These are phyloP conservation scores for Drosophila monieri DNA, from an alignment of 2,888 invertebrate genomes.

Conservation along the genomic window DNA sequence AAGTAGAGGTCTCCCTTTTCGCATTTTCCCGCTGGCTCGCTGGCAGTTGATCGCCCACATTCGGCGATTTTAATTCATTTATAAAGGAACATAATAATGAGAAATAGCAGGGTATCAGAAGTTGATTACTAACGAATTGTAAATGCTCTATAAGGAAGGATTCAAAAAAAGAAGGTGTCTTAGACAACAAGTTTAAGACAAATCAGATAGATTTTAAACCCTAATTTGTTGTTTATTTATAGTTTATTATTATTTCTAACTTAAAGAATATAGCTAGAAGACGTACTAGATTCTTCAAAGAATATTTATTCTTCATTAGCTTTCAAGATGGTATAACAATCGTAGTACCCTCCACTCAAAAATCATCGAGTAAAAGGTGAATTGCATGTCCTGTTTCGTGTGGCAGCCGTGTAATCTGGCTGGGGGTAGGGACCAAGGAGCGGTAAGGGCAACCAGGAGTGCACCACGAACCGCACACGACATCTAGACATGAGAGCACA, in stretches of 20 bases:
- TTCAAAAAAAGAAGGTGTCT: neutral
- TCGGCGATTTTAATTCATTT: constrained; percentile 77
- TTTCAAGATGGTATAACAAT: neutral
- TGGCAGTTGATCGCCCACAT: constrained; percentile 55
- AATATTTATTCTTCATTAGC: neutral
- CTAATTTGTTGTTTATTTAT: too few species aligned
- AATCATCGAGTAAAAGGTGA: constrained; percentile 23
- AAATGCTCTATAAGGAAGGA: constrained; percentile 8
- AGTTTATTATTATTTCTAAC: neutral
- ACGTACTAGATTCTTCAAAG: neutral
- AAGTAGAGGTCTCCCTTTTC: constrained; percentile 44
- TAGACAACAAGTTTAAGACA: neutral
- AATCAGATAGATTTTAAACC: neutral
- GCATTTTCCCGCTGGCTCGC: constrained; percentile 1
- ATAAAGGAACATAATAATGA: constrained; percentile 70
- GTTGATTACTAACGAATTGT: neutral
- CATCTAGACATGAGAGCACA: constrained; percentile 57
- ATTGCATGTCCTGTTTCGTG: constrained; percentile 69
- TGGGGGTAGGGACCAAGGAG: neutral
- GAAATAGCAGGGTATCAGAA: constrained; percentile 34
- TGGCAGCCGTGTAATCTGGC: constrained; percentile 67
- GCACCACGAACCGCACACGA: constrained; percentile 61
- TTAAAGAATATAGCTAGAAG: neutral
- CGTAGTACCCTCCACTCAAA: neutral
- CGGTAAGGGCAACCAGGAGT: constrained; percentile 30